phyloP scores from a whole-genome alignment of 1,140 invertebrate species.

The Steinernema feltiae region DNA sequence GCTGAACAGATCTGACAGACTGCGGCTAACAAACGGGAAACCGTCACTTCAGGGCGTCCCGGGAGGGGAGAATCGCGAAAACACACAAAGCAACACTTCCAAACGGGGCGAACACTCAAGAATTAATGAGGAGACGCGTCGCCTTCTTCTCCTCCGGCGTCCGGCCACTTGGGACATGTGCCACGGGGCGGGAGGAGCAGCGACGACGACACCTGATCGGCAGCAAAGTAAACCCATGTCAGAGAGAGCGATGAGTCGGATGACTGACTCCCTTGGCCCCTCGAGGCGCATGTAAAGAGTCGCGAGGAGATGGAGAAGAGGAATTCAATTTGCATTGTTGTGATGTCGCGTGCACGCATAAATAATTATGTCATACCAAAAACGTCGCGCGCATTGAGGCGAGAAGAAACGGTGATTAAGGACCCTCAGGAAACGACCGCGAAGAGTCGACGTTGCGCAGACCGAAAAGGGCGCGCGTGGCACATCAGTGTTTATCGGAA shows the following conservation, averaged over 20 bases:
- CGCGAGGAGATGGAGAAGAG: background rate
- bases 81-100: too few species aligned
- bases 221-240: too few species aligned
- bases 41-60: too few species aligned
- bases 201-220: background rate
- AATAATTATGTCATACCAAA: background rate
- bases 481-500: conserved; percentile 13
- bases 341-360: background rate
- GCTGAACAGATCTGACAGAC: too few species aligned
- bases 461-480: background rate
- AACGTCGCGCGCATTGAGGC: background rate
- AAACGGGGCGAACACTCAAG: background rate
- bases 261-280: too few species aligned
- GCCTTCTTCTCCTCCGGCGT: background rate
- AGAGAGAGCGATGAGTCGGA: too few species aligned
- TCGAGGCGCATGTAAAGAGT: background rate
- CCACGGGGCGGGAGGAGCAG: too few species aligned
- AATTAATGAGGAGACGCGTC: background rate
- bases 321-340: background rate
- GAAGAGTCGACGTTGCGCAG: background rate
- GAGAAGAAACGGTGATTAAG: conserved; percentile 4
- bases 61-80: too few species aligned
- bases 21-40: too few species aligned
- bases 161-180: too few species aligned
- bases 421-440: background rate